A percentile compares a stretch with the other conserved stretches of the same genome.
These are phyloP conservation scores for Barypeithes pellucidus DNA, from an alignment of 2,888 invertebrate species.

Conservation along the genomic window DNA sequence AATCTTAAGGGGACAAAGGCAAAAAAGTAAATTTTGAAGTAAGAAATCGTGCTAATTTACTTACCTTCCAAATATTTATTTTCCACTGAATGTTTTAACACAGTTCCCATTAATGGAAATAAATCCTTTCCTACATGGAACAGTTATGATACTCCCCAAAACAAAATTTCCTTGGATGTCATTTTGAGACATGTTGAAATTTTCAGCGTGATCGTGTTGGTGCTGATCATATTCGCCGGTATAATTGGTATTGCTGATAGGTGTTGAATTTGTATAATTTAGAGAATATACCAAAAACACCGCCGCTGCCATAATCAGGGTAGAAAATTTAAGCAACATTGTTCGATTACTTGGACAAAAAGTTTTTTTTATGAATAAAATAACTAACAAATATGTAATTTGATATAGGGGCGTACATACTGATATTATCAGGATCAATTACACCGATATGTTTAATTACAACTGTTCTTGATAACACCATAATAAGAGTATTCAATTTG, in stretches of 20 bases:
- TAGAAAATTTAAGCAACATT: neutral
- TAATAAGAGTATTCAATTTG: neutral
- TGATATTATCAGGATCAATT: neutral
- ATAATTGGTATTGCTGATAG: neutral
- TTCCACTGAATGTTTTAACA: neutral
- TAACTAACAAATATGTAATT: neutral
- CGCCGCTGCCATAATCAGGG: neutral
- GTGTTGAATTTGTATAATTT: neutral
- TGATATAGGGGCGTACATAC: neutral
- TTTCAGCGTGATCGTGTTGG: neutral
- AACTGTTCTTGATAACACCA: neutral
- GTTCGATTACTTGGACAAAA: neutral
- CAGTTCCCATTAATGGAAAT: constrained; percentile 11
- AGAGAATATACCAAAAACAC: neutral
- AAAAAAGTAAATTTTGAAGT: too few relatives aligned
- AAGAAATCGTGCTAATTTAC: too few relatives aligned
- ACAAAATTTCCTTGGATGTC: neutral
- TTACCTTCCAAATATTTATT: neutral
- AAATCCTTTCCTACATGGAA: constrained; percentile 9
- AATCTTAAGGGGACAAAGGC: too few relatives aligned
- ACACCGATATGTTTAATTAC: neutral
- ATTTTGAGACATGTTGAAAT: neutral
- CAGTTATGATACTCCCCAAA: neutral
- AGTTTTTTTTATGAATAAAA: neutral
- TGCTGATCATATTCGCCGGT: neutral